Conservation (phyloP, 2,797 vertebrate species). For the Phaenicophaeus curvirostris region DNA sequence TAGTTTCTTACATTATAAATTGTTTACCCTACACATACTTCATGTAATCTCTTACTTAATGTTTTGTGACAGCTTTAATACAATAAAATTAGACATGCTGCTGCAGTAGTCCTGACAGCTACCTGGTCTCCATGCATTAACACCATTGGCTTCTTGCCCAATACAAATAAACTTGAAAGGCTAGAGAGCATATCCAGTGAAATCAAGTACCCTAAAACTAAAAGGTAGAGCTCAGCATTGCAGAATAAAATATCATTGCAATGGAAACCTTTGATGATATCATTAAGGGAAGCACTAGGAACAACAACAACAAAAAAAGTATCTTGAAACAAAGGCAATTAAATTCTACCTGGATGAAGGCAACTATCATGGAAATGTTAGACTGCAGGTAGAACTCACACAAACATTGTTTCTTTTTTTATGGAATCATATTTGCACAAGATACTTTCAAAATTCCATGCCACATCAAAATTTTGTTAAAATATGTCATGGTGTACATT, state of each 20-base stretch:
- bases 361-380: neutral
- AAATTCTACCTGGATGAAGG: neutral
- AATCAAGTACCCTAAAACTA: constrained; percentile 46
- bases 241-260: neutral
- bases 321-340: neutral
- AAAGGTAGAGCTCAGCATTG: neutral
- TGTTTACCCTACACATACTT: constrained; percentile 65
- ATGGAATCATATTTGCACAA: neutral
- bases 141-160: constrained; percentile 67
- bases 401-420: neutral
- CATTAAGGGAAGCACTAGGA: neutral
- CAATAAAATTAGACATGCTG: constrained; percentile 75
- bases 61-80: constrained; percentile 77
- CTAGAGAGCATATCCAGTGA: constrained; percentile 34
- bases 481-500: neutral
- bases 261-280: neutral
- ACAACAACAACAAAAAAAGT: neutral
- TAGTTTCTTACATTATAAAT: constrained; percentile 72
- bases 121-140: constrained; percentile 69
- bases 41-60: constrained; percentile 73
- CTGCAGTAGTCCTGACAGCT: constrained; percentile 65
- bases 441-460: neutral
- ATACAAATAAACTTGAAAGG: constrained; percentile 61
- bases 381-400: neutral
- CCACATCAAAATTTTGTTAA: neutral